Evolutionary conservation across 2,797 vertebrate species (phyloP), one percentile per base, ranked within the genome.

Genomic region (Gila robusta): DNA sequence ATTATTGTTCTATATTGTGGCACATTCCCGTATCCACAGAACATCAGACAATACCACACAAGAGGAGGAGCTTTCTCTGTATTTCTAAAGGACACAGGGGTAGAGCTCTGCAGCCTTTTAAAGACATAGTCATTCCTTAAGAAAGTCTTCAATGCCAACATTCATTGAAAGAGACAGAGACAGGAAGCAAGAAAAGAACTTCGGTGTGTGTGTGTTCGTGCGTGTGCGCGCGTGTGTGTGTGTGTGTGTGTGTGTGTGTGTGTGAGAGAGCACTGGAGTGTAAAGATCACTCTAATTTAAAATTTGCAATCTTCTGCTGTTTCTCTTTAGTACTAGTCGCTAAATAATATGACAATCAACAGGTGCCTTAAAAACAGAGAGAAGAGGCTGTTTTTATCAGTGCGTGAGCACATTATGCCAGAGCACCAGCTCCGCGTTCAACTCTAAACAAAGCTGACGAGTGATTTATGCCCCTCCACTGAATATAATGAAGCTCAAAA

Each of bases 41-140:
- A 77, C 76, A 79, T 39, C 72, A 83, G 86, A 88, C 89, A 89
- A 90, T 88, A 69, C 32, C 44, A 69, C 84, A 87, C 81, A 84
- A 89, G 88, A 84, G 73, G 71, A 85, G 79, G 54, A 89, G 86
- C 87, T 90, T 89, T 83, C 87, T 85, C 35, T 47, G 37, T 52
- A 79, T 88, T 90, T 85, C 84, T 88, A 89, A 89, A 89, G 85
- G 78, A 83, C 78, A 80, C 5, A 11, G 54, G 88, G 66, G 83
- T 37, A 66, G 44, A 14, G 79, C 83, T 85, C 82, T 78, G 47
- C 79, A 69, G 86, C 67, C 79, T 84, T 91, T 90, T 73, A 82
- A 87, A 89, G 89, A 87, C 49, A 9, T 81, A 56, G 87, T 85
- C 86, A 83, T 81, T 88, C 81, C 79, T 89, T 79, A 86, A 85